Base-by-base conservation (phyloP, 1,140 invertebrate genomes). In the Araneus ventricosus region DNA sequence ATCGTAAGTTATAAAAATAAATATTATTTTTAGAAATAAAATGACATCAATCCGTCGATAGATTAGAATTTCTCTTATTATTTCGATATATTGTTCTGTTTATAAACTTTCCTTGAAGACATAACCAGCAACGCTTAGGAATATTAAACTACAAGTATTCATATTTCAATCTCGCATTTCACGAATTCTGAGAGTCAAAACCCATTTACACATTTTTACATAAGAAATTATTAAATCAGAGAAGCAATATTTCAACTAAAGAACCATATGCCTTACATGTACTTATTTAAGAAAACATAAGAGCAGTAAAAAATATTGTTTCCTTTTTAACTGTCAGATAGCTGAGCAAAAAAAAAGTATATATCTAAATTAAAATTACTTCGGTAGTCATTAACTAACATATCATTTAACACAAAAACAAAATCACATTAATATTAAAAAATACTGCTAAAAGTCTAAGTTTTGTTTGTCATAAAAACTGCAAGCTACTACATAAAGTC, bases 401-500 rank as follows among this genome's bases (percentile, higher is more conserved):
- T 27, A 67, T 67, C 63, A 30, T 27, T n/a, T 14, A 67, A 67
- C 27, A 27, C 27, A 14, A 27, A 10, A 67, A 67, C 61, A 30
- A 67, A 67, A 67, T 67, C 24, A 67, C 63, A 67, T 67, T 67
- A 10, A 67, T 30, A 52, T n/a, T 14, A 67, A 27, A 67, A 67
- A 67, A 67, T 27, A 67, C n/a, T 67, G 27, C 63, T 67, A 27
- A 67, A n/a, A 30, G 24, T 67, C 61, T 67, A 67, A 8, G 7
- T 67, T 67, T 67, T 67, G 8, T 67, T 67, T 67, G 10, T 67
- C 27, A 67, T 67, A 75, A 75, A 34, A 75, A 37, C 70, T 75
- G 63, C 63, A 75, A 75, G 20, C 30, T 75, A 75, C 70, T 75
- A 75, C 70, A 75, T 14, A 75, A 75, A 75, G 27, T 75, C 30